Percentiles rank a stretch among this genome's conserved stretches.
phyloP scores from a whole-genome alignment of 2,113 vertebrate species.

The Typhlomys cinereus region DNA sequence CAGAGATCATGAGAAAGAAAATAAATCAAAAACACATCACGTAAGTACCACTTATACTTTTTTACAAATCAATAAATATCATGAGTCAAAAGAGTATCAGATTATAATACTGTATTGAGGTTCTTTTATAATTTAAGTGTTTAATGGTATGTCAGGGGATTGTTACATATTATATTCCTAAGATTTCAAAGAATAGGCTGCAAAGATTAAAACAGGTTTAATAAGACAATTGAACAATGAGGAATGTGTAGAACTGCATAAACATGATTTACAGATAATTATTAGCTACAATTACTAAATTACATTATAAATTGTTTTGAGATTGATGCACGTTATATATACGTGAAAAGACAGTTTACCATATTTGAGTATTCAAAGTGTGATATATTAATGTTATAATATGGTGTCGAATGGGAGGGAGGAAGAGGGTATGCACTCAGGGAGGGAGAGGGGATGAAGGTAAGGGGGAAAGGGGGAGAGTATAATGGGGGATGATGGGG shows the following conservation, averaged over 20 bases:
- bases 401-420: too few species aligned
- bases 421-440: too few species aligned
- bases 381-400: conserved; percentile 50
- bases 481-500: too few species aligned
- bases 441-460: too few species aligned
- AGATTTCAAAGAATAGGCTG: background rate
- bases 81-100: background rate
- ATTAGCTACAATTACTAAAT: conserved; percentile 53
- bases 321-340: conserved; percentile 55
- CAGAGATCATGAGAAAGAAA: background rate
- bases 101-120: background rate
- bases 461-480: too few species aligned
- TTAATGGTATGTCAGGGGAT: background rate
- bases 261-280: conserved; percentile 25
- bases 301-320: conserved; percentile 65
- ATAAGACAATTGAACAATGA: conserved; percentile 27
- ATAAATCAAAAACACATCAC: background rate
- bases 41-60: background rate
- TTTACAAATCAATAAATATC: background rate
- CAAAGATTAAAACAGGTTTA: background rate
- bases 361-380: conserved; percentile 33
- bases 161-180: background rate
- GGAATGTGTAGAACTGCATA: conserved; percentile 37
- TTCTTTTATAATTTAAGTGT: too few species aligned
- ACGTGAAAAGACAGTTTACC: background rate